Evolutionary conservation across 2,113 vertebrate genomes (phyloP).

Genomic region (Emydocephalus ijimae): DNA sequence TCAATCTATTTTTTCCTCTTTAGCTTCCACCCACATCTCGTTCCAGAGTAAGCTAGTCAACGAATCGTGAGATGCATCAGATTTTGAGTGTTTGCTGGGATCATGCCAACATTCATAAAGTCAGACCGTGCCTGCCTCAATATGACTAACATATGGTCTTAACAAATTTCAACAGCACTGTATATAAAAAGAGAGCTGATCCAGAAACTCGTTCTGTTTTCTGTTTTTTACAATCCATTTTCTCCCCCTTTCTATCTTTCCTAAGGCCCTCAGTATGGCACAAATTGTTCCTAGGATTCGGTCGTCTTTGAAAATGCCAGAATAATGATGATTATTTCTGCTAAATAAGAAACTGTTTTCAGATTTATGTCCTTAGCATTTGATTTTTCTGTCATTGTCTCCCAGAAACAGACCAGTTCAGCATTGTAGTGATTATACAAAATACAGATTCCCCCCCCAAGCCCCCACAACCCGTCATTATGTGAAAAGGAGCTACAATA

Average conservation of each 20-base stretch:
- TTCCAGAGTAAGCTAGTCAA: constrained; percentile 38
- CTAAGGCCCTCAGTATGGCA: constrained; percentile 39
- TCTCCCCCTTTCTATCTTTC: constrained; percentile 34
- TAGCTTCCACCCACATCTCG: constrained; percentile 40
- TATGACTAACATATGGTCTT: constrained; percentile 70
- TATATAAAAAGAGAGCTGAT: constrained; percentile 52
- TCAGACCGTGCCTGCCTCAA: constrained; percentile 56
- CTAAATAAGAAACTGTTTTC: constrained; percentile 20
- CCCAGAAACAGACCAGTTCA: constrained; percentile 8
- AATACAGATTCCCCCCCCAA: neutral
- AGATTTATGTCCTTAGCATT: constrained; percentile 11
- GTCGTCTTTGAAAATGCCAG: constrained; percentile 42
- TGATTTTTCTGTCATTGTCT: constrained; percentile 16
- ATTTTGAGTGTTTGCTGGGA: constrained; percentile 62
- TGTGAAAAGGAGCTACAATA: neutral
- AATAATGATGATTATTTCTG: constrained; percentile 53
- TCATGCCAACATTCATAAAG: constrained; percentile 62
- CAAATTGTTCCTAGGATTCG: constrained; percentile 36
- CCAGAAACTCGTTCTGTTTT: constrained; percentile 61
- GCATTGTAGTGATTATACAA: constrained; percentile 26
- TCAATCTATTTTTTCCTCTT: constrained; percentile 17
- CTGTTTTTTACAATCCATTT: constrained; percentile 15
- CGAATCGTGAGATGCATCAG: constrained; percentile 52
- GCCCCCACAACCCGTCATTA: neutral
- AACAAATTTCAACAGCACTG: constrained; percentile 61